phyloP scores from a whole-genome alignment of 2,888 invertebrate genomes.

The Galerucella pusilla region DNA sequence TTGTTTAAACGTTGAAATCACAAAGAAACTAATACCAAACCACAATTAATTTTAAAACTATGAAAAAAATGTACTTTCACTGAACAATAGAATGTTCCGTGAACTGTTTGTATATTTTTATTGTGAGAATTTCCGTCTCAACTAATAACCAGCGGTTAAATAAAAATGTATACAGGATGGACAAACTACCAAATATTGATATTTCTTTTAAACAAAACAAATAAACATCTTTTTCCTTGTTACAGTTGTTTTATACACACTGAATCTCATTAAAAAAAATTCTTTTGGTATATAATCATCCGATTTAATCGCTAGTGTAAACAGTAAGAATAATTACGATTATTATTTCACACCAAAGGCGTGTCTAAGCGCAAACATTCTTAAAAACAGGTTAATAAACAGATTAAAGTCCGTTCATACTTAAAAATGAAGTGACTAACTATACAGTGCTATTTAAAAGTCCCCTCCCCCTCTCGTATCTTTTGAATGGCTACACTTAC shows the following conservation, averaged over 20 bases:
- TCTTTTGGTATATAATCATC: not conserved
- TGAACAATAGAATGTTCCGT: slow-evolving; percentile 9
- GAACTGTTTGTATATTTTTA: slow-evolving; percentile 1
- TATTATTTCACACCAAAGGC: slow-evolving; percentile 1
- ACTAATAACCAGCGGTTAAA: not conserved
- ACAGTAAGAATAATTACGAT: not conserved
- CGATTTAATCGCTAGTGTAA: not conserved
- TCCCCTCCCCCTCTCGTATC: too few relatives aligned
- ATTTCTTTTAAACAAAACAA: not conserved
- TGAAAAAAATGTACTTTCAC: slow-evolving; percentile 9
- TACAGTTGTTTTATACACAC: not conserved
- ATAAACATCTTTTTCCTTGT: not conserved
- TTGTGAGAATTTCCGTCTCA: slow-evolving; percentile 13
- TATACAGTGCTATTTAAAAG: too few relatives aligned
- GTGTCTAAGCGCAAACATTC: slow-evolving; percentile 9
- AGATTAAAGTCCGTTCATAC: too few relatives aligned
- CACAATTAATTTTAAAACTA: not conserved
- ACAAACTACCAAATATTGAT: not conserved
- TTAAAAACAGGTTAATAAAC: slow-evolving; percentile 11
- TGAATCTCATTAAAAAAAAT: too few relatives aligned
- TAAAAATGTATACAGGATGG: not conserved
- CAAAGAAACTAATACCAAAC: slow-evolving; percentile 6
- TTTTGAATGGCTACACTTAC: too few relatives aligned
- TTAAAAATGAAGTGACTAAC: too few relatives aligned
- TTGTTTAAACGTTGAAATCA: slow-evolving; percentile 8